Evolutionary conservation across 2,113 vertebrate genomes (phyloP).

Genomic region (Cyprinus carpio): DNA sequence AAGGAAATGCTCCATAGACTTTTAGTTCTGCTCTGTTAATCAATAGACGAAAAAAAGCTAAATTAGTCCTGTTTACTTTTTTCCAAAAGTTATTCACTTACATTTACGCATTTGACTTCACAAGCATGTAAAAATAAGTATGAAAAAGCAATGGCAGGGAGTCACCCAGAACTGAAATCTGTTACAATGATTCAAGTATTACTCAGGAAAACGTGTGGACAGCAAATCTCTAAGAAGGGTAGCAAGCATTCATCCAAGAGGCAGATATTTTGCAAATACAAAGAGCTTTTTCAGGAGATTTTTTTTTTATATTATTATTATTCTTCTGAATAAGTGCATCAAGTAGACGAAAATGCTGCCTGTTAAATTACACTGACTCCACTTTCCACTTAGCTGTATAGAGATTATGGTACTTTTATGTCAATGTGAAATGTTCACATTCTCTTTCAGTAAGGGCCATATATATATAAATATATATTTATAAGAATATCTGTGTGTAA

Average conservation of each 20-base stretch:
- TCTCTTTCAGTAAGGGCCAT: slow-evolving; percentile 80
- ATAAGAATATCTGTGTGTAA: slow-evolving; percentile 73
- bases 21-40: slow-evolving; percentile 85
- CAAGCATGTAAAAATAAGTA: slow-evolving; percentile 74
- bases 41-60: slow-evolving; percentile 68
- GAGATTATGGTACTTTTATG: slow-evolving; percentile 82
- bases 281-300: slow-evolving; percentile 58
- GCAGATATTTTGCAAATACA: slow-evolving; percentile 74
- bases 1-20: slow-evolving; percentile 50
- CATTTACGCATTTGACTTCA: slow-evolving; percentile 88
- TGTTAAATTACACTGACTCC: slow-evolving; percentile 80
- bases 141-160: slow-evolving; percentile 81
- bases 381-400: slow-evolving; percentile 81
- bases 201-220: slow-evolving; percentile 94
- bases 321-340: slow-evolving; percentile 81
- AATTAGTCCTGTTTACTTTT: slow-evolving; percentile 49
- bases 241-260: slow-evolving; percentile 79
- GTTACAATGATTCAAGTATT: slow-evolving; percentile 95
- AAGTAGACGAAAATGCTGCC: slow-evolving; percentile 80
- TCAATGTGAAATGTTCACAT: slow-evolving; percentile 77
- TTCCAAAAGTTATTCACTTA: slow-evolving; percentile 74
- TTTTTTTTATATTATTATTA: slow-evolving; percentile 65
- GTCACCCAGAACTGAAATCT: slow-evolving; percentile 88
- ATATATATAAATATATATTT: slow-evolving; percentile 73
- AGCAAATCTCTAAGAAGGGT: slow-evolving; percentile 77